Evolutionary conservation across 2,888 invertebrate genomes (phyloP), one percentile per base, ranked within the genome.

Genomic region (Drosophila fungiperda): DNA sequence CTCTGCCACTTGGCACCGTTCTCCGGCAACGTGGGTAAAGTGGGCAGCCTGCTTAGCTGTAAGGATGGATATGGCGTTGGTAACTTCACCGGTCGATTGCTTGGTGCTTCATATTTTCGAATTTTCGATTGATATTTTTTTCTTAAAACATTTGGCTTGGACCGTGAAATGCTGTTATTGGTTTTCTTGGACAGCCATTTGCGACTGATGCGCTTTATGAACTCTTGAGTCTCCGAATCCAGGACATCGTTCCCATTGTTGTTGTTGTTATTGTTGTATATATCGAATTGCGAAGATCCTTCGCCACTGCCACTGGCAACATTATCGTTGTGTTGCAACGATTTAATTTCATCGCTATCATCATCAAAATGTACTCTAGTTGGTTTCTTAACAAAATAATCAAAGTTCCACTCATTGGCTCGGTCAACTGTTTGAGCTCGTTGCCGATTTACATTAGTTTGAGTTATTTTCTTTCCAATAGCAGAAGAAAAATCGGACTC

Each of bases 321-420:
- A 57, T 57, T 64, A 29, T 64, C 45, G 23, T 69, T 79, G 32
- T 61, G 62, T 35, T 81, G 79, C 8, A 63, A 65, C 2, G 36
- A 45, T 58, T 33, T 64, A 17, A 33, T 29, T 45, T 42, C 58
- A 17, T 48, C 64, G 42, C 45, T 38, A 20, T 58, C 57, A 49
- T 59, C 50, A 26, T 60, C 60, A 38, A 50, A 60, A 29, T 50
- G 35, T 15, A 33, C 32, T 23, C 32, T 23, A 4, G 58, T 45
- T 45, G 45, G 17, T 26, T 45, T 58, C 7, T 45, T 58, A 20
- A 33, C 32, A 45, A 45, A 45, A 17, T 58, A 45, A 23, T 33
- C 58, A 20, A 45, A 58, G 12, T 58, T 58, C 58, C 58, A 45
- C 20, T 58, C 58, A 17, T 33, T 45, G 17, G 15, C n/a, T 3